Conservation (phyloP, 2,113 vertebrate species). For the Ameiurus melas region DNA sequence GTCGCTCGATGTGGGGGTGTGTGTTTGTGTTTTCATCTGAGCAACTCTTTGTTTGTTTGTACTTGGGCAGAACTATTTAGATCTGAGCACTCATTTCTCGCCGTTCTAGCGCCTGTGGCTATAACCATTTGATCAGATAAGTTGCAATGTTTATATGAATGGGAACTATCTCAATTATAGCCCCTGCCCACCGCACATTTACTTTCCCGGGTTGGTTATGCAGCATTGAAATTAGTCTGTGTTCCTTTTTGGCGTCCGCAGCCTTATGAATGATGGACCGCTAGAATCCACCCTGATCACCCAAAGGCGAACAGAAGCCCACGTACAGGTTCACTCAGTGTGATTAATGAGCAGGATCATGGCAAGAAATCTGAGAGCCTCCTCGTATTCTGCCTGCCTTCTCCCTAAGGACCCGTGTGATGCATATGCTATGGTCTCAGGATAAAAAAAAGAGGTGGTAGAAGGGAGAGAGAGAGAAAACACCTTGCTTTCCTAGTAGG, state of each 20-base stretch:
- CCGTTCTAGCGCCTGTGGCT: constrained; percentile 11
- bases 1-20: constrained; percentile 41
- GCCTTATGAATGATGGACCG: constrained; percentile 58
- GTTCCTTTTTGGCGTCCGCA: constrained; percentile 12
- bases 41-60: constrained; percentile 46
- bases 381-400: constrained; percentile 23
- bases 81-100: constrained; percentile 31
- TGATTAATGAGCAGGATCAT: constrained; percentile 50
- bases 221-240: constrained; percentile 19
- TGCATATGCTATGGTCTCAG: constrained; percentile 25
- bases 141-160: constrained; percentile 51
- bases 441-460: constrained; percentile 9
- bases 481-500: background rate
- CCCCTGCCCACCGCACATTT: background rate
- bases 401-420: constrained; percentile 32
- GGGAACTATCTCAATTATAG: constrained; percentile 47
- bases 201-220: background rate
- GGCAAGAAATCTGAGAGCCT: constrained; percentile 34
- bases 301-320: constrained; percentile 47
- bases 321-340: constrained; percentile 54
- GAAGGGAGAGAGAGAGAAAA: constrained; percentile 31
- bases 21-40: constrained; percentile 45
- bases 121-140: constrained; percentile 52
- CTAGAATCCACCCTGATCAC: constrained; percentile 32
- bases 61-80: constrained; percentile 45